phyloP scores from a whole-genome alignment of 2,888 invertebrate genomes.

The Dinocampus coccinellae region DNA sequence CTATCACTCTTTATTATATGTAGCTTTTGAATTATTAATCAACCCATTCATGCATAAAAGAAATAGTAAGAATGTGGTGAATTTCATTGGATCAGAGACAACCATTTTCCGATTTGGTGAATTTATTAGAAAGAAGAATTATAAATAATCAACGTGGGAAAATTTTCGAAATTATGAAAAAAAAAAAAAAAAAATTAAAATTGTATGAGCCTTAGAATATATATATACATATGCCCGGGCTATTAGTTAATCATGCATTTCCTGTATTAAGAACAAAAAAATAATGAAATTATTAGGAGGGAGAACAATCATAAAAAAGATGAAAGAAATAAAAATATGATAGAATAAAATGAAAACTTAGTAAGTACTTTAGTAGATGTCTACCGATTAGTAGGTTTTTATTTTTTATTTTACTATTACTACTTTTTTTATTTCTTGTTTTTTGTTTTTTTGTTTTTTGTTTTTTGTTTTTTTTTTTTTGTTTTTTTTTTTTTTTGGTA shows the following conservation, averaged over 20 bases:
- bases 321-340: conserved; percentile 33
- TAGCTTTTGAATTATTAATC: conserved; percentile 38
- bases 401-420: too few species aligned
- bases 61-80: conserved; percentile 4
- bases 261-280: conserved; percentile 23
- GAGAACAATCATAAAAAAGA: conserved; percentile 42
- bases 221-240: conserved; percentile 4
- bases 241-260: conserved; percentile 48
- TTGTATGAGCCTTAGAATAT: too few species aligned
- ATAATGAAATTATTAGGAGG: too few species aligned
- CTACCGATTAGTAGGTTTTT: conserved; percentile 34
- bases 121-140: neutral
- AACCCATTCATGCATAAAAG: conserved; percentile 47
- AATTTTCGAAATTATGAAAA: too few species aligned
- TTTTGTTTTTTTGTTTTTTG: too few species aligned
- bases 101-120: neutral
- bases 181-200: conserved; percentile 3
- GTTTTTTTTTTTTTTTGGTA: conserved; percentile 27
- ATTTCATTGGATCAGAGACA: conserved; percentile 27
- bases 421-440: conserved; percentile 31
- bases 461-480: too few species aligned
- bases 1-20: conserved; percentile 39
- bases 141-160: conserved; percentile 9
- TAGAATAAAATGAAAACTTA: conserved; percentile 31
- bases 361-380: too few species aligned